Evolutionary conservation across 1,140 invertebrate genomes (phyloP).

Genomic region (Lethocerus indicus): DNA sequence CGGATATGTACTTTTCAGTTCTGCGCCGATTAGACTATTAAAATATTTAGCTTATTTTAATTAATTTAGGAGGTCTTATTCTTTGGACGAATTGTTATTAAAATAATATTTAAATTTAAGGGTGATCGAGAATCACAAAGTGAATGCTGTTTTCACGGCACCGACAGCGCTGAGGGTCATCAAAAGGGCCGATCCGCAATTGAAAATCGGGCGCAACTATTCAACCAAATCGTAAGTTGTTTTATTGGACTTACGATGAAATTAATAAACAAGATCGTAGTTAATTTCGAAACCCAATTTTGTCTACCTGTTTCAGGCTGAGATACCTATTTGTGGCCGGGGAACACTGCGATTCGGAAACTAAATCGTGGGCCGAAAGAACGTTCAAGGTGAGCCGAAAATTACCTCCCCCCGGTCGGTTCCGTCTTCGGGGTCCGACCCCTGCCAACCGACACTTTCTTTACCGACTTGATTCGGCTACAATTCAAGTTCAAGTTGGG

Average conservation of each 20-base stretch:
- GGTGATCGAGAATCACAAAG: constrained; percentile 70
- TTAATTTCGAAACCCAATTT: no score
- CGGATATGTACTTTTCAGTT: no score
- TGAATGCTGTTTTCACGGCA: constrained; percentile 72
- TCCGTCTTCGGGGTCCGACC: no score
- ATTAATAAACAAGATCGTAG: no score
- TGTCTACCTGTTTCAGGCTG: no score
- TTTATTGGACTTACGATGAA: background rate
- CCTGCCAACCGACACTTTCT: no score
- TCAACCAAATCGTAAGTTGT: constrained; percentile 40
- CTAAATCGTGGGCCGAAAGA: constrained; percentile 68
- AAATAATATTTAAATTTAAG: constrained; percentile 28
- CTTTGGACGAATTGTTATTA: no score
- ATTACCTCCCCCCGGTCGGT: background rate
- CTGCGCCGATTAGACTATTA: no score
- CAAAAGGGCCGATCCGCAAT: constrained; percentile 52
- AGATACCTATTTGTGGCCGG: constrained; percentile 75
- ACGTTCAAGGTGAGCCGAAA: constrained; percentile 38
- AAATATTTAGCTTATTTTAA: no score
- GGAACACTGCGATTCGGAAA: constrained; percentile 85
- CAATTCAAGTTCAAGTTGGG: background rate
- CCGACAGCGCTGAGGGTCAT: constrained; percentile 79
- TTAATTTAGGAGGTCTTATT: no score
- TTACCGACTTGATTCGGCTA: background rate
- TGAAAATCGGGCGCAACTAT: constrained; percentile 45